Evolutionary conservation across 2,113 vertebrate genomes (phyloP), one percentile per base, ranked within the genome.

Genomic region (Butastur rufipennis): DNA sequence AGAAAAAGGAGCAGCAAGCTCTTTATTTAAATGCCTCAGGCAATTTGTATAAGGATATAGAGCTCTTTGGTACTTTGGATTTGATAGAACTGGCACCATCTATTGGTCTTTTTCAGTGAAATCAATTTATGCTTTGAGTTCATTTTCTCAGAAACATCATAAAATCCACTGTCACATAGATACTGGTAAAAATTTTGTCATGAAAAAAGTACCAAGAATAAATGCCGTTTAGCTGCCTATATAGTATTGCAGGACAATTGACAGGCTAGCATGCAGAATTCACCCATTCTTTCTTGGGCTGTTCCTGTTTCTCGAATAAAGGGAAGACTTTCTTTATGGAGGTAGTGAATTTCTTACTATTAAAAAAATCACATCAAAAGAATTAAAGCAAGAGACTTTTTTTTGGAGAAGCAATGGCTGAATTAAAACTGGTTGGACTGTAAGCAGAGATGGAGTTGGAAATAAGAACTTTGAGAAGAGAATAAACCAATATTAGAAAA

Each of bases 41-140:
- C 63, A 88, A 78, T 70, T 86, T 58, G 2, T 81, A 15, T 84
- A 45, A 87, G 32, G 11, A 17, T 70, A 27, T 10, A 40, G 38
- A 92, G 29, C 23, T 74, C 18, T 81, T 80, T 62, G 12, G 21
- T 82, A 38, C 40, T 83, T 93, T 48, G 63, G 23, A 90, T 83
- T 94, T 97, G 72, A 58, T 67, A 67, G 68, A 66, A 81, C 47
- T 95, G 80, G 82, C 90, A 94, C 82, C 67, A 78, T 78, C 82
- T 95, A 20, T 93, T 91, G 86, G 59, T 55, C 72, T 91, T 94
- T 86, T 71, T 43, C 47, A 61, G 61, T 68, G 84, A 75, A 94
- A 94, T 93, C 29, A 59, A 14, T 85, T 81, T 89, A 65, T 72
- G 23, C 47, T 91, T 78, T 71, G 29, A 59, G 56, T 86, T 95